Evolutionary conservation across 2,888 invertebrate genomes (phyloP).

Genomic region (Gnatocerus cornutus): DNA sequence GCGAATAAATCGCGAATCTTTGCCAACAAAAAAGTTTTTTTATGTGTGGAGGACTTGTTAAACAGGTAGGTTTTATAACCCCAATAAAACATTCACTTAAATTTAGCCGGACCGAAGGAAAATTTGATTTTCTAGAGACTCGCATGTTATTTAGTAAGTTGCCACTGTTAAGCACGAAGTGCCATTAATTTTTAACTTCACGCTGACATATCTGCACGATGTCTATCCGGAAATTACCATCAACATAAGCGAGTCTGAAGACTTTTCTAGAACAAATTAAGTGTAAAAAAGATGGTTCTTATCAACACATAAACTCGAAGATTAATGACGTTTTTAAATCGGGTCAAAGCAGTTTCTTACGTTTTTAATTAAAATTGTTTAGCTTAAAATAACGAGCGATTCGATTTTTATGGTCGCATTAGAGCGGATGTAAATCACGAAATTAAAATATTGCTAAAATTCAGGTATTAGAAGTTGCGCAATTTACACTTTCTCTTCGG

Average conservation of each 20-base stretch:
- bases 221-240: conserved; percentile 20
- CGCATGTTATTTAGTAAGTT: conserved; percentile 9
- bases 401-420: neutral
- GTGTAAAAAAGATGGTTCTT: conserved; percentile 10
- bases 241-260: conserved; percentile 6
- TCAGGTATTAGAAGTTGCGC: too few species aligned
- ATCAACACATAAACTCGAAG: conserved; percentile 17
- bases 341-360: conserved; percentile 12
- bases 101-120: conserved; percentile 19
- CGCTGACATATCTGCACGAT: conserved; percentile 8
- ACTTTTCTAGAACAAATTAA: conserved; percentile 18
- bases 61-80: conserved; percentile 28
- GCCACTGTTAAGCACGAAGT: conserved; percentile 13
- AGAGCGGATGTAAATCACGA: neutral
- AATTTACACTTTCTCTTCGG: too few species aligned
- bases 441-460: too few species aligned
- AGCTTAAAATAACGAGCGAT: conserved; percentile 1
- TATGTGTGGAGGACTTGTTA: conserved; percentile 20
- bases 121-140: too few species aligned
- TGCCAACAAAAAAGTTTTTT: conserved; percentile 30
- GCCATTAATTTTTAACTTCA: conserved; percentile 31
- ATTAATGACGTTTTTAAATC: conserved; percentile 14
- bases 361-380: conserved; percentile 18
- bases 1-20: conserved; percentile 28
- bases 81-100: conserved; percentile 33